Evolutionary conservation across 2,888 invertebrate species (phyloP).

Genomic region (Atethmia centrago): DNA sequence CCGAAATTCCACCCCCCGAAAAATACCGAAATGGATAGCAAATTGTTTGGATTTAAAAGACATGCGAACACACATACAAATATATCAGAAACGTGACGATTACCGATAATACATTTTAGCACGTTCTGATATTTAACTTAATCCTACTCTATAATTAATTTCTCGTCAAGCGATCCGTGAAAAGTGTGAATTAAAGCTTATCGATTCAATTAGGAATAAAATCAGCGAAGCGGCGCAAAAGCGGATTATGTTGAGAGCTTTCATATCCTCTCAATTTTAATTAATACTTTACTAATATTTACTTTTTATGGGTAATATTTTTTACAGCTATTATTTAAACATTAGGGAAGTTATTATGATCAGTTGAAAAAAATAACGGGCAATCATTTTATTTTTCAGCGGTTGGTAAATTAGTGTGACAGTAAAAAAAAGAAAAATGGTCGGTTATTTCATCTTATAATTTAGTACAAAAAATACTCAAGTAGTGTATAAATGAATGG

Average conservation of each 20-base stretch:
- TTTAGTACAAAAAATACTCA: too few relatives aligned
- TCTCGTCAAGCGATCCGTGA: slow-evolving; percentile 41
- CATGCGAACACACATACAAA: not conserved
- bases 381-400: too few relatives aligned
- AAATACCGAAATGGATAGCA: not conserved
- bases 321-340: too few relatives aligned
- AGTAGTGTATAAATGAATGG: too few relatives aligned
- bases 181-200: slow-evolving; percentile 38
- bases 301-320: too few relatives aligned
- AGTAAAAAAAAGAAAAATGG: too few relatives aligned
- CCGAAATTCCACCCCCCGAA: too few relatives aligned
- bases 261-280: slow-evolving; percentile 30
- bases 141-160: slow-evolving; percentile 44
- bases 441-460: too few relatives aligned
- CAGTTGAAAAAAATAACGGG: too few relatives aligned
- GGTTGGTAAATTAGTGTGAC: too few relatives aligned
- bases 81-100: not conserved
- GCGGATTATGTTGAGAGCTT: slow-evolving; percentile 34
- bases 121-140: slow-evolving; percentile 15
- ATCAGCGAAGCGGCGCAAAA: slow-evolving; percentile 32
- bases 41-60: not conserved
- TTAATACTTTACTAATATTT: too few relatives aligned
- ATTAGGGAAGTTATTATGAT: too few relatives aligned
- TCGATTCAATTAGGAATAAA: slow-evolving; percentile 41
- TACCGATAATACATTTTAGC: slow-evolving; percentile 12